phyloP scores from a whole-genome alignment of 2,888 invertebrate genomes.

The Physocephala rufipes region DNA sequence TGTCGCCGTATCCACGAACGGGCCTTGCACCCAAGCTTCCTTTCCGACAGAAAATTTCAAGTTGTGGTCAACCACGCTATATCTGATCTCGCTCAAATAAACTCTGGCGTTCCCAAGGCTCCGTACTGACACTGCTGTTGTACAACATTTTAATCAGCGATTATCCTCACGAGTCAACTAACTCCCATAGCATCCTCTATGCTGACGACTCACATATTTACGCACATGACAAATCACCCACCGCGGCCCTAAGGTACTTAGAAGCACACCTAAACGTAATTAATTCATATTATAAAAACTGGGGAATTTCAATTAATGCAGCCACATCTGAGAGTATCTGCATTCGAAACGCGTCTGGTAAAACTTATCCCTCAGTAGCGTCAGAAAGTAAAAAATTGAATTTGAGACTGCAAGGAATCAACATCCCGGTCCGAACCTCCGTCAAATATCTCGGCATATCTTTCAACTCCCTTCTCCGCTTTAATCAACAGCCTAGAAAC shows the following conservation, averaged over 20 bases:
- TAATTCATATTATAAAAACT: slow-evolving; percentile 24
- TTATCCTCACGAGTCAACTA: slow-evolving; percentile 28
- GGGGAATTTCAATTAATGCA: slow-evolving; percentile 31
- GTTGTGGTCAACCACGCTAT: slow-evolving; percentile 20
- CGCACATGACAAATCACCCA: slow-evolving; percentile 17
- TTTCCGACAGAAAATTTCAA: slow-evolving; percentile 26
- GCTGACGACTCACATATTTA: slow-evolving; percentile 38
- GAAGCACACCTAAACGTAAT: slow-evolving; percentile 21
- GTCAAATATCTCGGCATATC: too few relatives aligned
- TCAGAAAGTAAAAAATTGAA: slow-evolving; percentile 38
- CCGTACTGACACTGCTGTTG: slow-evolving; percentile 27
- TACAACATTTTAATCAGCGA: slow-evolving; percentile 37
- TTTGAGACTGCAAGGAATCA: too few relatives aligned
- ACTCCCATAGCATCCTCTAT: too few relatives aligned
- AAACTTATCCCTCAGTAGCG: slow-evolving; percentile 1
- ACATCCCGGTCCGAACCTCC: too few relatives aligned
- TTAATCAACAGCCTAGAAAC: too few relatives aligned
- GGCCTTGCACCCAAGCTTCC: slow-evolving; percentile 7
- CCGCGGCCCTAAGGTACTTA: background rate
- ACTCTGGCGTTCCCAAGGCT: slow-evolving; percentile 34
- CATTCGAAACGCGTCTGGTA: slow-evolving; percentile 30
- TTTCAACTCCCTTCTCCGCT: too few relatives aligned
- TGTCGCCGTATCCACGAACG: too few relatives aligned
- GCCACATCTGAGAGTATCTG: slow-evolving; percentile 3
- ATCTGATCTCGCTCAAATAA: slow-evolving; percentile 11